These are phyloP conservation scores for Burhinus bistriatus DNA, from an alignment of 2,113 vertebrate genomes.

Conservation along the genomic window DNA sequence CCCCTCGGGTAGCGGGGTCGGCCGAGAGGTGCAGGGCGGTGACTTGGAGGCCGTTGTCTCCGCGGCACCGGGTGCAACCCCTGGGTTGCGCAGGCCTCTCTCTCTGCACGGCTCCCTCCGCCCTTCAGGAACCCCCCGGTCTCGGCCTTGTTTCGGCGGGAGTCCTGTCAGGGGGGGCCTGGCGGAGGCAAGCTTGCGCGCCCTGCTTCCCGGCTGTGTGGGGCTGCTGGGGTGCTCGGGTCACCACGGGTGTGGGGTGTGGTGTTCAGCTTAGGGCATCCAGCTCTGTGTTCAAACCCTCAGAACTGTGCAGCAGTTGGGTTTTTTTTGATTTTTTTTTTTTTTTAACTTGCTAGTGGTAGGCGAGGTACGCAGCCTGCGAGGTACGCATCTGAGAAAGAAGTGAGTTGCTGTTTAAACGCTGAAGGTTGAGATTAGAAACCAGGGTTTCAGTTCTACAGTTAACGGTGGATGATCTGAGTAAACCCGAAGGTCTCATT, in stretches of 20 bases:
- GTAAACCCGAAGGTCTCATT: background rate
- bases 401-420: background rate
- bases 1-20: too few relatives aligned
- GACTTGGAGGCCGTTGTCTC: background rate
- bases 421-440: background rate
- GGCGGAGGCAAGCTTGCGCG: background rate
- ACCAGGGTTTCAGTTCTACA: background rate
- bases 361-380: background rate
- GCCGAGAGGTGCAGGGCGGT: background rate
- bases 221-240: background rate
- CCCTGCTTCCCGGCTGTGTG: too few relatives aligned
- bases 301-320: background rate
- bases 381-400: background rate
- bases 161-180: background rate
- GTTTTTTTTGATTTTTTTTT: background rate
- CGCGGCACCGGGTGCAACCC: too few relatives aligned
- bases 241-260: accelerated
- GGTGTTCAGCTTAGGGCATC: background rate
- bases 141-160: background rate
- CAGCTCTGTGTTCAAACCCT: background rate
- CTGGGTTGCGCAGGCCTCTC: background rate
- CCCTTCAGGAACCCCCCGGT: background rate
- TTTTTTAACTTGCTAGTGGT: background rate
- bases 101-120: background rate
- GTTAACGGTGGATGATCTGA: background rate